Base-by-base conservation (phyloP, 2,888 invertebrate species). In the Rhodophaea formosa region DNA sequence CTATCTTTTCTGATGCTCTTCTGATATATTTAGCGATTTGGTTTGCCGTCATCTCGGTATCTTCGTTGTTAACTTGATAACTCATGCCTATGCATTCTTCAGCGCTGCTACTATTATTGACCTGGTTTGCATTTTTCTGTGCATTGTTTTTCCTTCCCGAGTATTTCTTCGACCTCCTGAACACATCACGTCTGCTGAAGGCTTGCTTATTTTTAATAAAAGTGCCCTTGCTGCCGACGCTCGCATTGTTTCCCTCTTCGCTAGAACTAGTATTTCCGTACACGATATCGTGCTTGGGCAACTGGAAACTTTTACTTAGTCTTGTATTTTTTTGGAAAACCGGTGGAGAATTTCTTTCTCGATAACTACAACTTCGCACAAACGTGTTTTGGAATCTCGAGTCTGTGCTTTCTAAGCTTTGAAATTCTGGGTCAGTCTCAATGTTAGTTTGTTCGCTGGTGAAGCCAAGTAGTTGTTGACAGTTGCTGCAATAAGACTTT, bases 181-280 rank as follows among this genome's bases (percentile, higher is more conserved):
- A 91, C 3, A 92, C 91, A 58, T 92, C 92, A 71, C 91, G 77
- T 62, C 92, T 77, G 0, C 88, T 85, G 63, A 92, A 92, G 3
- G 88, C 92, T 70, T 93, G 91, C 71, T 93, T 93, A 59, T 92
- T 92, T 78, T 93, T 93, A 52, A 93, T 92, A 62, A 93, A 93
- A 29, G 93, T 92, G 53, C 93, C 88, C 62, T 91, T 91, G 69
- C 80, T 83, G 44, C 83, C 75, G 30, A 75, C 74, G 64, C 79
- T 91, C 49, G 73, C 81, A 66, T 78, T 86, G 65, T 87, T 91
- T 8, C 89, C 90, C 69, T 92, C 92, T 74, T 92, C 92, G 69
- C 91, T 91, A 7, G 91, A 92, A 71, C 92, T 92, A 0, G 90
- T 89, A 62, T 91, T 91, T 47, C 86, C 87, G 62, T 90, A 89